Base-by-base conservation (phyloP, 2,797 vertebrate species). In the Enteromius unitaeniatus region DNA sequence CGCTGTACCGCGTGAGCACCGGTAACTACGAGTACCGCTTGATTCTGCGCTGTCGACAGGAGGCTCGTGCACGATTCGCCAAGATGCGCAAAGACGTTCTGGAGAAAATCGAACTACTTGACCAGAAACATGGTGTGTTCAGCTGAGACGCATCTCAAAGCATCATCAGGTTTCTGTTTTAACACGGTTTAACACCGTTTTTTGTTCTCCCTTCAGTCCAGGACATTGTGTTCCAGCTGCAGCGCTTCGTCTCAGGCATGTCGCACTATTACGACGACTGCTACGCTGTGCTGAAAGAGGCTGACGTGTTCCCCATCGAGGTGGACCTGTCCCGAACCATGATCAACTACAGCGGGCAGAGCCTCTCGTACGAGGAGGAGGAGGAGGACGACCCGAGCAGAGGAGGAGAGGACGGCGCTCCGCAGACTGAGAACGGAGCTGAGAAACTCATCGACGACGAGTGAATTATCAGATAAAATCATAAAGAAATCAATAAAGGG, bases 161-260 rank as follows among this genome's bases (percentile, higher is more conserved):
- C 34, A 2, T 3, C 6, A 6, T 37, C 34, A 37, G 34, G 34
- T 37, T 6, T 37, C 34, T 37, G 34, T 37, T 37, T 37, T 37
- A 6, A 37, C 34, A 6, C 34, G 34, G 5, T 37, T 83, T 3
- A 73, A 26, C 78, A 6, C 21, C 0, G 34, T 37, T 76, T 34
- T 23, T 47, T 4, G 34, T 19, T 49, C 51, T 69, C 14, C 21
- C 74, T 74, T 1, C 93, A 99, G 98, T 99, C 88, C 98, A 99
- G 84, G 98, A 99, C 93, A 99, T 99, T 0, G 97, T 99, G 91
- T 99, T 99, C 95, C 98, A 99, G 95, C 96, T 99, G 72, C 98
- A 99, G 91, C 96, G 98, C 87, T 98, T 99, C 23, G 98, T 99
- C 83, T 99, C 97, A 0, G 97, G 97, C 0, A 98, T 99, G 97